phyloP scores from a whole-genome alignment of 2,113 vertebrate species.

The Sula dactylatra region DNA sequence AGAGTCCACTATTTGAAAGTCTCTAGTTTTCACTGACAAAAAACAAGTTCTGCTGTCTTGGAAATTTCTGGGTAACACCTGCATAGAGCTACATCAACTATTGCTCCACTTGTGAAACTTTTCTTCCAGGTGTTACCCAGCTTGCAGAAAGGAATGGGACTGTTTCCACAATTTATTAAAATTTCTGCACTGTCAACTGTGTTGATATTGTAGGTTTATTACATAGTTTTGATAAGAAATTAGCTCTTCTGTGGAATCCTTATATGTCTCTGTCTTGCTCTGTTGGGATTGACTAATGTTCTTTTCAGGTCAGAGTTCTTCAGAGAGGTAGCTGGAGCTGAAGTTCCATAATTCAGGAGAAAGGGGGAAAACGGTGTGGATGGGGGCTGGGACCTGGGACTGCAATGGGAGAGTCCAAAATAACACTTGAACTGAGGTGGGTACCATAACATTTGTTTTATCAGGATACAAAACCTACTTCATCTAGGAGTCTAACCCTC shows the following conservation, averaged over 20 bases:
- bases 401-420: background rate
- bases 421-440: background rate
- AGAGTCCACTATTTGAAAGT: background rate
- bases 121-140: background rate
- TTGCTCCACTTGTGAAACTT: background rate
- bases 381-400: background rate
- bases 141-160: background rate
- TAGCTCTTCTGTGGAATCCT: background rate
- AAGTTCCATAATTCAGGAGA: background rate
- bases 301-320: background rate
- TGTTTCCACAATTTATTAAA: background rate
- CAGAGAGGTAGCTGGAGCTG: background rate
- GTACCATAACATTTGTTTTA: fast-evolving
- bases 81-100: background rate
- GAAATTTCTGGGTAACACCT: background rate
- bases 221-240: background rate
- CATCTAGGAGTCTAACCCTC: background rate
- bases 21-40: background rate
- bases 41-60: background rate
- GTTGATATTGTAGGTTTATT: background rate
- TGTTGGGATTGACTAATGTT: background rate
- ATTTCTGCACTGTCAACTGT: background rate
- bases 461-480: background rate
- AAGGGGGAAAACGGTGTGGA: background rate
- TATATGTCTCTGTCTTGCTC: background rate